Evolutionary conservation across 2,888 invertebrate genomes (phyloP).

Genomic region (Galerucella calmariensis): DNA sequence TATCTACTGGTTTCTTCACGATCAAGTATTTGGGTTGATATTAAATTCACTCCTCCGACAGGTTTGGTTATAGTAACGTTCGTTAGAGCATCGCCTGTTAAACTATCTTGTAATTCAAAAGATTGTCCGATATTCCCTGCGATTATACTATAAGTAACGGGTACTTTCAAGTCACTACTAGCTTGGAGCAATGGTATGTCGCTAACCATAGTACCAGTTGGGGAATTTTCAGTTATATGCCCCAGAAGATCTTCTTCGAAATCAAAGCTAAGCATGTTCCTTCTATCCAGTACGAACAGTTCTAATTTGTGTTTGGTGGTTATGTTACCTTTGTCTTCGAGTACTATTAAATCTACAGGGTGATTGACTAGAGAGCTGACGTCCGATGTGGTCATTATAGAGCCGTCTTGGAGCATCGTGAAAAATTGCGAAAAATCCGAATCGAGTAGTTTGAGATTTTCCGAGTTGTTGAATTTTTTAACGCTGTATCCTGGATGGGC

Average conservation of each 20-base stretch:
- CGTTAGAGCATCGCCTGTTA: conserved; percentile 64
- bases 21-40: conserved; percentile 82
- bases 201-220: conserved; percentile 77
- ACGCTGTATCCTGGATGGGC: conserved; percentile 90
- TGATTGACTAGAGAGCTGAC: conserved; percentile 83
- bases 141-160: conserved; percentile 83
- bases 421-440: conserved; percentile 87
- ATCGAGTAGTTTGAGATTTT: conserved; percentile 75
- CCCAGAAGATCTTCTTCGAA: conserved; percentile 74
- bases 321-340: conserved; percentile 83
- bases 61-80: conserved; percentile 66
- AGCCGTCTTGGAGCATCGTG: conserved; percentile 86
- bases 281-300: conserved; percentile 84
- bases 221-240: conserved; percentile 81
- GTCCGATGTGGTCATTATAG: conserved; percentile 91
- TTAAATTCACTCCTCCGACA: conserved; percentile 77
- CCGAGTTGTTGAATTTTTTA: conserved; percentile 77
- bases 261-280: conserved; percentile 83
- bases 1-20: conserved; percentile 80
- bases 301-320: conserved; percentile 84
- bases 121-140: conserved; percentile 80
- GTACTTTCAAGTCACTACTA: conserved; percentile 72
- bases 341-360: conserved; percentile 82
- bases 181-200: conserved; percentile 80
- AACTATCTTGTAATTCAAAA: conserved; percentile 77